phyloP scores from a whole-genome alignment of 2,113 vertebrate genomes.

The Callaeas wilsoni region DNA sequence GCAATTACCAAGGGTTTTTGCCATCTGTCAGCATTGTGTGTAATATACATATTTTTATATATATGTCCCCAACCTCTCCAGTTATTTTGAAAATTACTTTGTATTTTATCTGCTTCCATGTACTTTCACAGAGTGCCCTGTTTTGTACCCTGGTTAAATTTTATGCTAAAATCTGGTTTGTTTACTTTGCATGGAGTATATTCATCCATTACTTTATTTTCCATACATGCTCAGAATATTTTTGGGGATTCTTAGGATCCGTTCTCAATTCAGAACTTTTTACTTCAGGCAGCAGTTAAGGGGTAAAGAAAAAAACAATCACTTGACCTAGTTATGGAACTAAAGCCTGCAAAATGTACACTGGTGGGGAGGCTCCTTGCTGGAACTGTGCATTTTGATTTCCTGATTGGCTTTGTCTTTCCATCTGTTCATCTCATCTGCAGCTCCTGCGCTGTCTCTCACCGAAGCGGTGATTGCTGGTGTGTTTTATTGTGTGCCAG shows the following conservation, averaged over 20 bases:
- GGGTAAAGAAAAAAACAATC: not conserved
- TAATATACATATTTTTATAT: not conserved
- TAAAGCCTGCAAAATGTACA: not conserved
- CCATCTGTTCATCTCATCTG: conserved; percentile 37
- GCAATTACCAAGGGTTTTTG: not conserved
- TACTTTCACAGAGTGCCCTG: not conserved
- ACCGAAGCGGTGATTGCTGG: not conserved
- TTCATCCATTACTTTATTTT: not conserved
- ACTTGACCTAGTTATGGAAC: not conserved
- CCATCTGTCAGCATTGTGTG: not conserved
- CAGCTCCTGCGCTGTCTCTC: not conserved
- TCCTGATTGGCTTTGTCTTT: conserved; percentile 35
- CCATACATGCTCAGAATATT: not conserved
- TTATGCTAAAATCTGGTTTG: not conserved
- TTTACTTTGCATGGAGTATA: not conserved
- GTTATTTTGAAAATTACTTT: not conserved
- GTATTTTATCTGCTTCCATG: not conserved
- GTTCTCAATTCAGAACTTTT: not conserved
- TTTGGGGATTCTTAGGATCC: not conserved
- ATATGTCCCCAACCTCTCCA: accelerated
- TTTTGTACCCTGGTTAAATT: not conserved
- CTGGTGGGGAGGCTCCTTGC: not conserved
- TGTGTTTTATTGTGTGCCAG: not conserved
- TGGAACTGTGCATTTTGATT: not conserved
- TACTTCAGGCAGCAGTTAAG: not conserved